Conservation (phyloP, 2,797 vertebrate genomes). For the Sardinella longiceps region DNA sequence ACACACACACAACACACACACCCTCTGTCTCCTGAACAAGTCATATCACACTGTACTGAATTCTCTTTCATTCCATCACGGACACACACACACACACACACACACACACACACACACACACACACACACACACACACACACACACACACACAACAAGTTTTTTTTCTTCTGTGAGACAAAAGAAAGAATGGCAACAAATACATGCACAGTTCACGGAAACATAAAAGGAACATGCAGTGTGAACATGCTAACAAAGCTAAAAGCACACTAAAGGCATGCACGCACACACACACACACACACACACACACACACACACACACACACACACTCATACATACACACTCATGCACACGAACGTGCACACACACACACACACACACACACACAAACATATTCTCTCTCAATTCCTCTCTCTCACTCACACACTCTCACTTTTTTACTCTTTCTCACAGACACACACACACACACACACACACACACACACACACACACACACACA, state of each 20-base stretch:
- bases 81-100: constrained; percentile 51
- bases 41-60: constrained; percentile 69
- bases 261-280: neutral
- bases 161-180: constrained; percentile 25
- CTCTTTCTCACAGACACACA: neutral
- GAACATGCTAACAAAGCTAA: neutral
- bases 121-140: neutral
- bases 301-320: neutral
- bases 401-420: too few relatives aligned
- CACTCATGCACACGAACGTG: too few relatives aligned
- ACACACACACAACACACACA: neutral
- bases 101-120: neutral
- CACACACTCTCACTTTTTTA: neutral
- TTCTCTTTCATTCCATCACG: constrained; percentile 65
- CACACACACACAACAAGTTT: constrained; percentile 27
- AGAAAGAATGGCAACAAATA: neutral
- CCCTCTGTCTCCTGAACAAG: constrained; percentile 63
- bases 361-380: too few relatives aligned
- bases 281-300: neutral
- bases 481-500: neutral
- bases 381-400: neutral
- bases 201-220: neutral
- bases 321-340: neutral
- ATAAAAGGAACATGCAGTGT: neutral
- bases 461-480: neutral